Conservation (phyloP, 2,888 invertebrate genomes). For the Pterostichus niger region DNA sequence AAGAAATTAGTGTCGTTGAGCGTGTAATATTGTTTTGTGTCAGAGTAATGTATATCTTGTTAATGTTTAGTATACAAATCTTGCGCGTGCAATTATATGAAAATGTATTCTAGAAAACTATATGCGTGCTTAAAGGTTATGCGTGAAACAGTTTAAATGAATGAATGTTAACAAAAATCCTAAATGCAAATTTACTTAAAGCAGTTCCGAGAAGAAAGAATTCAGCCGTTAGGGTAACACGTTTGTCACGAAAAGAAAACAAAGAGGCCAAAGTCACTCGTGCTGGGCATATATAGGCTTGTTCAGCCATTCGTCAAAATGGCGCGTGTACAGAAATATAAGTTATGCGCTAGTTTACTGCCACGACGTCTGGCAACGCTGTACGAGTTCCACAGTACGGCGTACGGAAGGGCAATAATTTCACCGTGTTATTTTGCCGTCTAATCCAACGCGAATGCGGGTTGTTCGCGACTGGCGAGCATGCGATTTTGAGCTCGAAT, state of each 20-base stretch:
- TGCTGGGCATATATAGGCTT: conserved; percentile 66
- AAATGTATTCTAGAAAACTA: background rate
- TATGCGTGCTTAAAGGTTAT: conserved; percentile 1
- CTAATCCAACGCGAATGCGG: background rate
- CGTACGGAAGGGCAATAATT: conserved; percentile 18
- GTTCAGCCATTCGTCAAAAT: conserved; percentile 66
- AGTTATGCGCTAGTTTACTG: conserved; percentile 57
- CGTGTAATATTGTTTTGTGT: background rate
- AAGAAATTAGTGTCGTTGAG: background rate
- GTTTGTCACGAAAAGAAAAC: conserved; percentile 62
- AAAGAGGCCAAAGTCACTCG: conserved; percentile 65
- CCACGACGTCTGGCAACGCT: conserved; percentile 21
- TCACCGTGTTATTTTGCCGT: conserved; percentile 46
- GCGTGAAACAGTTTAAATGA: conserved; percentile 33
- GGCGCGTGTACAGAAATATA: conserved; percentile 66
- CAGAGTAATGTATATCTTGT: background rate
- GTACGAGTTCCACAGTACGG: conserved; percentile 31
- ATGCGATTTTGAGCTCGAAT: conserved; percentile 15
- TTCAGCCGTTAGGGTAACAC: conserved; percentile 57
- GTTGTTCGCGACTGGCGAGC: background rate
- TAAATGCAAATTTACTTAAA: conserved; percentile 59
- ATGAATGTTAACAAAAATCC: conserved; percentile 48
- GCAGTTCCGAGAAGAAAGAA: conserved; percentile 41
- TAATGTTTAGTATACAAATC: conserved; percentile 5
- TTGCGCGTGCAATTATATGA: background rate